Evolutionary conservation across 2,113 vertebrate genomes (phyloP), one percentile per base, ranked within the genome.

Genomic region (Madoqua kirkii): DNA sequence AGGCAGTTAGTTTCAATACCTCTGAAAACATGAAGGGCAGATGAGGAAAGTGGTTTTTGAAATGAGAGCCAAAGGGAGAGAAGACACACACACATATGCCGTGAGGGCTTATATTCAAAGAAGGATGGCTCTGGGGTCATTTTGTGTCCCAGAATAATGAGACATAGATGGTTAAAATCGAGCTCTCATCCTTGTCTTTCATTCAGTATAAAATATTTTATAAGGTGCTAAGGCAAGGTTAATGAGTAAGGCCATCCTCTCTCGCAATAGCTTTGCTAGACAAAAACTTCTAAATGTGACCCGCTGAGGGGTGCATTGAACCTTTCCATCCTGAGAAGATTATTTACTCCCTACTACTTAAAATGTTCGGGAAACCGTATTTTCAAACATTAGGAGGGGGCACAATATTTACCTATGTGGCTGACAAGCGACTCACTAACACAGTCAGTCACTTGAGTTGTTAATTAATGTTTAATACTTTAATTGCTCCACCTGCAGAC

Each of bases 401-500:
- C 59, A 93, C 45, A 98, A 97, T 98, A 96, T 98, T 98, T 98
- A 94, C 95, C 95, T 91, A n/a, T 91, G 31, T 55, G 62, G 78
- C 97, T 98, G 91, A 83, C 81, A 96, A 97, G 89, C 21, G 16
- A 94, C 82, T 79, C 93, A 93, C 64, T 95, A 91, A 94, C 86
- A 87, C 87, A 97, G 84, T 97, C 87, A 82, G 95, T 97, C 85
- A 79, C 89, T 98, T 87, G 96, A 97, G 71, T 92, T 97, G 94
- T 97, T 98, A 97, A 98, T 98, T 98, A 94, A 97, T 93, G 97
- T 95, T 93, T 98, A 97, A 97, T 97, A 94, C 96, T 97, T 89
- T 97, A 98, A 98, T 98, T 97, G 94, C 96, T 97, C 85, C 97
- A 98, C 97, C 97, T 98, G 97, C 97, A 97, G 78, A 96, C 85